Evolutionary conservation across 1,140 invertebrate species (phyloP), one percentile per base, ranked within the genome.

Genomic region (Ips nitidus): DNA sequence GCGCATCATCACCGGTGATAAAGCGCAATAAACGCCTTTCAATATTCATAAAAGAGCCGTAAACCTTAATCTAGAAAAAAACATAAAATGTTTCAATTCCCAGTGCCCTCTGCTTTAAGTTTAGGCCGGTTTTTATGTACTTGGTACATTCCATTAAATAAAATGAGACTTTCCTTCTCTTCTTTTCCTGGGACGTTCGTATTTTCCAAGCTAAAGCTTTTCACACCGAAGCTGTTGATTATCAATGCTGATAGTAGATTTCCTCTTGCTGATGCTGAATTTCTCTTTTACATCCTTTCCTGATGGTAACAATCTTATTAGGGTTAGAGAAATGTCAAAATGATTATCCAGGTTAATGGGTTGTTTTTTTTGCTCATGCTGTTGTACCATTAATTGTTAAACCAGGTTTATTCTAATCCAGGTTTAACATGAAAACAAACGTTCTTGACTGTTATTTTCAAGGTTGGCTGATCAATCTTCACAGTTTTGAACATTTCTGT

Each of bases 131-230:
- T 70, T 73, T 75, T 73, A 75, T 73, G 61, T 68, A 65, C 64
- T 65, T 64, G 60, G 65, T 68, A 75, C 59, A 68, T 73, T 73
- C 71, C 69, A 72, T 73, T 75, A 73, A 75, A 69, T 69, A 71
- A 75, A 75, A 75, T 75, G 73, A 71, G 63, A 67, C 71, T 71
- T 71, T 70, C 57, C 68, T 63, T 63, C 47, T 38, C 22, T 52
- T 63, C 47, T 50, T 67, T 73, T 70, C 59, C 61, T 41, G 66
- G 52, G 60, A 50, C 57, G 57, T 73, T 66, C 67, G 63, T 68
- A 69, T 75, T 73, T 75, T 71, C 61, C 62, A 50, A 41, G 42
- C 61, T 66, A 71, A 69, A 73, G 69, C 71, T 73, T 71, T 75
- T 72, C 65, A 62, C 65, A 53, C 62, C 22, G 38, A 69, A 7